Conservation (phyloP, 2,888 invertebrate species). For the Cerceris ruficornis region DNA sequence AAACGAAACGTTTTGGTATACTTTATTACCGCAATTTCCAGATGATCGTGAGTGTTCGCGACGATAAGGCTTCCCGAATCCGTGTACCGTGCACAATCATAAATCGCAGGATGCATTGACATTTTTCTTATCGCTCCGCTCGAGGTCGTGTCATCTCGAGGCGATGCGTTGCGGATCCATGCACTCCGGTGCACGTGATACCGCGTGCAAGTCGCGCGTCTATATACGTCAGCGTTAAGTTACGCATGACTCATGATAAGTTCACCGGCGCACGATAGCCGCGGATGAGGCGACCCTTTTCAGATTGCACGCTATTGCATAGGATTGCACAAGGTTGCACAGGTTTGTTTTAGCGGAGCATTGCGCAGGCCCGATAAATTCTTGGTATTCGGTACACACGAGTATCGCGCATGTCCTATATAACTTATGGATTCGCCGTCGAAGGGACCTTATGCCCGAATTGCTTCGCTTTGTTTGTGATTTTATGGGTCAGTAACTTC, state of each 20-base stretch:
- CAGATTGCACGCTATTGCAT: conserved; percentile 58
- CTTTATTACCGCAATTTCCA: too few species aligned
- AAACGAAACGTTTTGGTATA: too few species aligned
- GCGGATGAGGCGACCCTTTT: conserved; percentile 19
- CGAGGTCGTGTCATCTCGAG: too few species aligned
- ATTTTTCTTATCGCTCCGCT: too few species aligned
- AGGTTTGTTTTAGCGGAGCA: conserved; percentile 7
- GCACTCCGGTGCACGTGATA: neutral
- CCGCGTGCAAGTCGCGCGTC: neutral
- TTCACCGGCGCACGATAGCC: conserved; percentile 4
- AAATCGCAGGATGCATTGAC: too few species aligned
- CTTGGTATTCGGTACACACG: neutral
- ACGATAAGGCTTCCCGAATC: too few species aligned
- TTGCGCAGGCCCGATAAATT: conserved; percentile 28
- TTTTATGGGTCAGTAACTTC: too few species aligned
- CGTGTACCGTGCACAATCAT: too few species aligned
- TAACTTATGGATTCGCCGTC: neutral
- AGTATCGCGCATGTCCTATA: neutral
- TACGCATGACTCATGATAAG: conserved; percentile 15
- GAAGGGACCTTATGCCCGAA: neutral
- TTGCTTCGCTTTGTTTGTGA: neutral
- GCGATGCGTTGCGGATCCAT: too few species aligned
- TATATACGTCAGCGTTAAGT: neutral
- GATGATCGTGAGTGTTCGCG: too few species aligned
- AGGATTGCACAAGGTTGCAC: conserved; percentile 61